These are phyloP conservation scores for Dastarcus helophoroides DNA, from an alignment of 2,888 invertebrate genomes.

Conservation along the genomic window DNA sequence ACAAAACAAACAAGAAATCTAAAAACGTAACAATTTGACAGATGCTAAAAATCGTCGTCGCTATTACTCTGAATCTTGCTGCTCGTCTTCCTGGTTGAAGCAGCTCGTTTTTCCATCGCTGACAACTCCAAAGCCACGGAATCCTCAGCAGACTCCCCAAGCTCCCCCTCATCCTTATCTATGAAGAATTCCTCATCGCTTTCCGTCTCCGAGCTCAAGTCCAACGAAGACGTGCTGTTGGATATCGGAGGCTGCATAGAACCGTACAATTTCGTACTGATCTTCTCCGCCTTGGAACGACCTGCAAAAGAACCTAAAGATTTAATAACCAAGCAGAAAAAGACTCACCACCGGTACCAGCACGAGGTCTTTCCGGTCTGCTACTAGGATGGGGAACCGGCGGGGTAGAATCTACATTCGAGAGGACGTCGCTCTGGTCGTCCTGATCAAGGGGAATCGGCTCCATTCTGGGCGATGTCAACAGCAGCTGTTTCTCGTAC, in stretches of 20 bases:
- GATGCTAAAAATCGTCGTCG: conserved; percentile 34
- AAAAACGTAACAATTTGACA: too few species aligned
- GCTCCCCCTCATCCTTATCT: conserved; percentile 35
- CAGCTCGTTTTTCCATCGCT: conserved; percentile 25
- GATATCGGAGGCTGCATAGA: conserved; percentile 28
- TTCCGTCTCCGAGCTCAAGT: conserved; percentile 31
- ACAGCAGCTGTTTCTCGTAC: conserved; percentile 58
- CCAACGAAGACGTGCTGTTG: conserved; percentile 29
- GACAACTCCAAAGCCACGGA: conserved; percentile 33
- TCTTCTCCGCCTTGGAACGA: conserved; percentile 19
- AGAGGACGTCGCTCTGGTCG: conserved; percentile 22
- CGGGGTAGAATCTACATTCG: conserved; percentile 23
- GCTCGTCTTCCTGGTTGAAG: conserved; percentile 28
- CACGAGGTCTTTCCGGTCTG: conserved; percentile 41
- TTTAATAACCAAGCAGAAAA: neutral
- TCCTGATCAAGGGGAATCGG: conserved; percentile 37
- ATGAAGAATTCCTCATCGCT: conserved; percentile 32
- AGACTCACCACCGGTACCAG: conserved; percentile 44
- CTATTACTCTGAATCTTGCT: conserved; percentile 30
- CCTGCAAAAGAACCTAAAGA: conserved; percentile 13
- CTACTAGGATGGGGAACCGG: conserved; percentile 23
- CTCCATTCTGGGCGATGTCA: conserved; percentile 45
- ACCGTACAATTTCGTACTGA: conserved; percentile 23
- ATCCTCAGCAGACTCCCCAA: conserved; percentile 34
- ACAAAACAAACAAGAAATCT: neutral